Evolutionary conservation across 1,140 invertebrate genomes (phyloP).

Genomic region (Lordiphosa mommai): DNA sequence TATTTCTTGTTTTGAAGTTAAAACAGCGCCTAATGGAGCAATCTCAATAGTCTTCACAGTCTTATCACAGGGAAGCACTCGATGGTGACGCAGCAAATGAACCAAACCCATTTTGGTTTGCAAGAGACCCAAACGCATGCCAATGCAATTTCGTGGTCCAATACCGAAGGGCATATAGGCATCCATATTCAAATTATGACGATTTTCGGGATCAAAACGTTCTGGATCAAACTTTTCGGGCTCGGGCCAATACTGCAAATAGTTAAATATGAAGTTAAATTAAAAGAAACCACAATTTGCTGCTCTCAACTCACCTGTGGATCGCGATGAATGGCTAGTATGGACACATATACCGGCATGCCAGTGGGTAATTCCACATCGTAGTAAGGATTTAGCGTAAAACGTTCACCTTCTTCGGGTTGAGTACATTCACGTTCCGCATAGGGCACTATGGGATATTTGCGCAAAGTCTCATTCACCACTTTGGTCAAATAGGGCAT

Average conservation of each 20-base stretch:
- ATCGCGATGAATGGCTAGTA: constrained; percentile 56
- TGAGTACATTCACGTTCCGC: constrained; percentile 55
- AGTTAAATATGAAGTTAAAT: constrained; percentile 26
- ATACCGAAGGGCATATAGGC: constrained; percentile 85
- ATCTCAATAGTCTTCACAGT: constrained; percentile 27
- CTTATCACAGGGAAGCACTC: constrained; percentile 37
- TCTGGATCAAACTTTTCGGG: constrained; percentile 85
- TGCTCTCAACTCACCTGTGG: constrained; percentile 27
- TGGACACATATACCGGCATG: constrained; percentile 53
- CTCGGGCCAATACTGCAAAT: constrained; percentile 83
- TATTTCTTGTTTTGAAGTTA: constrained; percentile 38
- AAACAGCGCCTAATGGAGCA: not conserved
- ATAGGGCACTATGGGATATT: constrained; percentile 58
- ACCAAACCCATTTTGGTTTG: constrained; percentile 62
- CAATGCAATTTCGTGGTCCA: constrained; percentile 88
- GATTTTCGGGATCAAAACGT: constrained; percentile 82
- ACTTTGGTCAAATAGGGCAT: constrained; percentile 84
- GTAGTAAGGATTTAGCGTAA: constrained; percentile 41
- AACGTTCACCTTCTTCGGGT: constrained; percentile 40
- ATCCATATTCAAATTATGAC: constrained; percentile 81
- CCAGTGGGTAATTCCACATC: constrained; percentile 45
- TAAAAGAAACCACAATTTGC: too few species aligned
- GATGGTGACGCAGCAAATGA: constrained; percentile 55
- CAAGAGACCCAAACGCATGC: constrained; percentile 79
- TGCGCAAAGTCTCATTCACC: constrained; percentile 79